A percentile compares a stretch with the other conserved stretches of the same genome.
Conservation (phyloP, 2,888 invertebrate genomes). For the Drosophila suboccidentalis region DNA sequence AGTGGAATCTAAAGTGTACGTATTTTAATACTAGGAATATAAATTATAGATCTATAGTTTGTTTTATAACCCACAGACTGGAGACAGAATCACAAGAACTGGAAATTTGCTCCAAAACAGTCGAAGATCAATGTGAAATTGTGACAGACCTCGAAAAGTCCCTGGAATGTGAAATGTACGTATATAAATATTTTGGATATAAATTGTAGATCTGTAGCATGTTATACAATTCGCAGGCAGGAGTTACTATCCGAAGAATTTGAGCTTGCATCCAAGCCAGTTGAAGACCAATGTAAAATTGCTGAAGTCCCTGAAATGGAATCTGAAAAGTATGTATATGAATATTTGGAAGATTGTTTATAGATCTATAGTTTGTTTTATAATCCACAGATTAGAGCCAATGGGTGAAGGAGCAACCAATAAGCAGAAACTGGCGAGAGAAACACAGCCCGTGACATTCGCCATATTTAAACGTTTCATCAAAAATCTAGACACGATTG, state of each 20-base stretch:
- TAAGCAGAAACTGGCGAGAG: not conserved
- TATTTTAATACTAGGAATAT: too few relatives aligned
- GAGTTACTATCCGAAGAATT: not conserved
- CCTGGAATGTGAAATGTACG: too few relatives aligned
- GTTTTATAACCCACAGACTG: not conserved
- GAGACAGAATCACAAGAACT: not conserved
- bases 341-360: too few relatives aligned
- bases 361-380: not conserved
- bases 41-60: not conserved
- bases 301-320: not conserved
- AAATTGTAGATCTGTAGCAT: too few relatives aligned
- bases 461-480: slow-evolving; percentile 15
- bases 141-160: not conserved
- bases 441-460: not conserved
- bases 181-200: too few relatives aligned
- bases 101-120: not conserved
- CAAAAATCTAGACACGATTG: slow-evolving; percentile 41
- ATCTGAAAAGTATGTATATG: slow-evolving; percentile 14
- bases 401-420: too few relatives aligned
- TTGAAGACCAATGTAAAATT: not conserved
- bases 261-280: too few relatives aligned
- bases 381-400: slow-evolving; percentile 2
- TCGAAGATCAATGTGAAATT: not conserved
- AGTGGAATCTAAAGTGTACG: slow-evolving; percentile 15
- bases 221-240: too few relatives aligned